A percentile compares a stretch with the other conserved stretches of the same genome.
phyloP scores from a whole-genome alignment of 2,888 invertebrate genomes.

The Fabriciana adippe region DNA sequence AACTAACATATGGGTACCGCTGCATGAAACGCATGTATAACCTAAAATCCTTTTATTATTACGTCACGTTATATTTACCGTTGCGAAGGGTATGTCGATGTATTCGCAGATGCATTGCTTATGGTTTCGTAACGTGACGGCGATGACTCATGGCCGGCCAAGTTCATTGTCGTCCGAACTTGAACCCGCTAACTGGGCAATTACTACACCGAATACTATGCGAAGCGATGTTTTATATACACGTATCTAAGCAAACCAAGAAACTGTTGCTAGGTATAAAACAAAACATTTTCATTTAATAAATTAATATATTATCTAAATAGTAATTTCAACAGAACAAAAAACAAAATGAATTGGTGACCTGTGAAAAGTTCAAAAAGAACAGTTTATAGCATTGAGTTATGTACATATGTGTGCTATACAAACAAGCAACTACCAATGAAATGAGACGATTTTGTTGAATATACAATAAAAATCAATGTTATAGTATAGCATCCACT shows the following conservation, averaged over 20 bases:
- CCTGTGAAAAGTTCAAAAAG: no score
- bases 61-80: constrained; percentile 32
- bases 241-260: neutral
- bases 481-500: constrained; percentile 46
- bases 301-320: no score
- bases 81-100: constrained; percentile 42
- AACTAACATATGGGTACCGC: no score
- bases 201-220: constrained; percentile 55
- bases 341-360: no score
- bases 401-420: no score
- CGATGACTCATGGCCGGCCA: constrained; percentile 78
- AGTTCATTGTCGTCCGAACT: constrained; percentile 82
- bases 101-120: constrained; percentile 69
- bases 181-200: constrained; percentile 67
- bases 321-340: no score
- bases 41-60: constrained; percentile 7
- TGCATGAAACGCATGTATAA: neutral
- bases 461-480: constrained; percentile 7
- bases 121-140: constrained; percentile 77
- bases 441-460: neutral
- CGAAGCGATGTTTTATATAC: constrained; percentile 36
- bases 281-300: no score
- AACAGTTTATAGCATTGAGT: no score
- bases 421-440: no score
- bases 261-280: no score